These are phyloP conservation scores for Corythucha ciliata DNA, from an alignment of 2,888 invertebrate genomes.

Conservation along the genomic window DNA sequence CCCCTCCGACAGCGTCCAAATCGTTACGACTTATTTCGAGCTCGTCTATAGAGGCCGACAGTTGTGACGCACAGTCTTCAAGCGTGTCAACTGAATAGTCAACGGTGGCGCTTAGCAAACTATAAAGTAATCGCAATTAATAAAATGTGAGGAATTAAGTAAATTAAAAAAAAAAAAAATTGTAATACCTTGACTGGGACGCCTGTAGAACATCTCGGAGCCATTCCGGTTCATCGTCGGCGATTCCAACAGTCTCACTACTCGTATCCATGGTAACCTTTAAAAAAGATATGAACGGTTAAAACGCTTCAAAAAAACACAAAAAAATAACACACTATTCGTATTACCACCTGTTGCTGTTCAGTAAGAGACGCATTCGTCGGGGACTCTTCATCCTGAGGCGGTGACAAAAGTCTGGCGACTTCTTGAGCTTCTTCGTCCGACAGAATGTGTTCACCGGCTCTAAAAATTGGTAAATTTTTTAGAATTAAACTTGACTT, in stretches of 20 bases:
- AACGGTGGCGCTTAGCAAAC: constrained; percentile 13
- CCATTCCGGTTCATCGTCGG: constrained; percentile 46
- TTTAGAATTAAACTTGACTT: background rate
- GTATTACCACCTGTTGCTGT: constrained; percentile 17
- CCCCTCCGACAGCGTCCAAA: constrained; percentile 15
- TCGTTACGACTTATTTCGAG: constrained; percentile 15
- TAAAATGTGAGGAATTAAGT: background rate
- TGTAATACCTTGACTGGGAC: constrained; percentile 38
- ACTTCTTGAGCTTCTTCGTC: constrained; percentile 88
- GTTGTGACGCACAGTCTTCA: constrained; percentile 23
- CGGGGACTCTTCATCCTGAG: constrained; percentile 36
- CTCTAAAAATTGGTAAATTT: constrained; percentile 7
- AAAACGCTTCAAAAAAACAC: background rate
- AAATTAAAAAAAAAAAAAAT: constrained; percentile 1
- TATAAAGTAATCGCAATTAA: constrained; percentile 3
- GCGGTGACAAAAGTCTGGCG: constrained; percentile 63
- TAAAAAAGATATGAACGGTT: background rate
- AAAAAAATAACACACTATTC: background rate
- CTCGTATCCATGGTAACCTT: constrained; percentile 23
- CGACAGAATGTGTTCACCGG: constrained; percentile 66
- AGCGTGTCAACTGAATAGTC: constrained; percentile 17
- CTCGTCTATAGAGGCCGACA: constrained; percentile 18
- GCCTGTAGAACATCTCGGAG: constrained; percentile 51
- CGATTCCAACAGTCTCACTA: constrained; percentile 16
- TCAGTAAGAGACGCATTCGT: constrained; percentile 41